Evolutionary conservation across 92 coral and sea anemone genomes (phyloP).

Genomic region (Umimayanthus chanpuru): DNA sequence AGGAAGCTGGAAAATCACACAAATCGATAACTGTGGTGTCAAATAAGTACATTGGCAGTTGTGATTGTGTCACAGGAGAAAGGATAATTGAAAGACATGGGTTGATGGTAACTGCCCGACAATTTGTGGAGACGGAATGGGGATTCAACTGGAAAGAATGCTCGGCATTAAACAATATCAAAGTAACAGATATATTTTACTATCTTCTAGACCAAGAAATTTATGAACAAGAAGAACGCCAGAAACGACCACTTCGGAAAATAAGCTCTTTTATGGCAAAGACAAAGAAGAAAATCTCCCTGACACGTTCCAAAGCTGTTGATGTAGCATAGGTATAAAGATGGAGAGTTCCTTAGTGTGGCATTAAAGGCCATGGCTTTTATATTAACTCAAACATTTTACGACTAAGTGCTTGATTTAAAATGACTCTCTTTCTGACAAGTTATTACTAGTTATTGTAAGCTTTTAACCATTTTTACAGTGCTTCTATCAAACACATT

Average conservation of each 20-base stretch:
- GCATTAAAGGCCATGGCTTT: too few relatives aligned
- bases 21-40: slow-evolving; percentile 62
- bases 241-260: background rate
- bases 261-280: background rate
- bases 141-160: slow-evolving; percentile 60
- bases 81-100: slow-evolving; percentile 59
- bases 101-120: slow-evolving; percentile 48
- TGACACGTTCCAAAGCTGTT: background rate
- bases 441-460: too few relatives aligned
- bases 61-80: slow-evolving; percentile 51
- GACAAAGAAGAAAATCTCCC: background rate
- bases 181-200: slow-evolving; percentile 60
- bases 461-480: too few relatives aligned
- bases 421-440: background rate
- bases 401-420: too few relatives aligned
- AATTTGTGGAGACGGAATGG: slow-evolving; percentile 59
- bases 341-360: background rate
- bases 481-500: background rate
- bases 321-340: background rate
- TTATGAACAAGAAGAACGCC: background rate
- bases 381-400: too few relatives aligned
- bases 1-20: slow-evolving; percentile 40
- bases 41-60: background rate
- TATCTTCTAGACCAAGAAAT: slow-evolving; percentile 49
- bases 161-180: slow-evolving; percentile 64